Percentiles rank a stretch among this genome's conserved stretches.
Conservation (phyloP, 2,113 vertebrate species). For the Oncorhynchus masou region DNA sequence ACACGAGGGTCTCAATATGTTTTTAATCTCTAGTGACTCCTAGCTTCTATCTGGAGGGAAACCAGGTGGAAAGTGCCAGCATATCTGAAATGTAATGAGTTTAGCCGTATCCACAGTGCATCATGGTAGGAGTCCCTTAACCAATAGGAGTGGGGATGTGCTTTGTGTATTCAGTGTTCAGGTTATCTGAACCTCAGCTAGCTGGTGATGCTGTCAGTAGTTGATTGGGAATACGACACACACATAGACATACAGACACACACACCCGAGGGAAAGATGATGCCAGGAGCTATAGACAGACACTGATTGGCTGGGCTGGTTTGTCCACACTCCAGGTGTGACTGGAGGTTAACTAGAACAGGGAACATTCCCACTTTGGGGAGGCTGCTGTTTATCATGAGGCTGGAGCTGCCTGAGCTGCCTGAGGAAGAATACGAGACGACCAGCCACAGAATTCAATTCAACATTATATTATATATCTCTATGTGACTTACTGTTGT, state of each 20-base stretch:
- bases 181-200: background rate
- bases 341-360: conserved; percentile 5
- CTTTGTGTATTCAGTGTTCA: background rate
- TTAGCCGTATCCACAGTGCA: background rate
- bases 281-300: conserved; percentile 17
- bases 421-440: too few species aligned
- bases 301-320: conserved; percentile 28
- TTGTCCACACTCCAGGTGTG: background rate
- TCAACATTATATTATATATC: too few species aligned
- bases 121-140: background rate
- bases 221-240: too few species aligned
- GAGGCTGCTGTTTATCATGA: background rate
- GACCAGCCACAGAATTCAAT: too few species aligned
- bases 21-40: conserved; percentile 33
- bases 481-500: too few species aligned
- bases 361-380: background rate
- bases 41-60: background rate
- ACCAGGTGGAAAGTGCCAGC: background rate
- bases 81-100: background rate
- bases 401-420: background rate
- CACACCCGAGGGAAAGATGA: background rate
- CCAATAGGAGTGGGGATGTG: background rate
- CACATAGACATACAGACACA: background rate
- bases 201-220: too few species aligned
- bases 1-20: conserved; percentile 19